phyloP scores from a whole-genome alignment of 1,140 invertebrate genomes.

The Chlorops oryzae region DNA sequence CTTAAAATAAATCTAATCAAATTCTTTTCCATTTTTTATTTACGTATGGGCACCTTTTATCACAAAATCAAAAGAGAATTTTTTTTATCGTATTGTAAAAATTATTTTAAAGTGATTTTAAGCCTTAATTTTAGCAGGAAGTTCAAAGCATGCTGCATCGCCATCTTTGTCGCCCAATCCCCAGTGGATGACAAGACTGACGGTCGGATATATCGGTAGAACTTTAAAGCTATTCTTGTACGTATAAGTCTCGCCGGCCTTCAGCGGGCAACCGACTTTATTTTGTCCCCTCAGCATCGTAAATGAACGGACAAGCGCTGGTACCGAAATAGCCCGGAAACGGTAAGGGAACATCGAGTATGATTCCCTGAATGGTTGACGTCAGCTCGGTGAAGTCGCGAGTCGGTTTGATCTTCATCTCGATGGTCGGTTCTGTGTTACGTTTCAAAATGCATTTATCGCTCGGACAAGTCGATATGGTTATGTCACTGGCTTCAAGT shows the following conservation, averaged over 20 bases:
- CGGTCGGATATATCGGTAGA: conserved; percentile 60
- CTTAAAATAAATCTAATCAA: not conserved
- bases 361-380: conserved; percentile 56
- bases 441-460: conserved; percentile 60
- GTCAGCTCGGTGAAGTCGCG: conserved; percentile 48
- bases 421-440: conserved; percentile 52
- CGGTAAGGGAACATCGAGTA: conserved; percentile 58
- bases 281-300: conserved; percentile 50
- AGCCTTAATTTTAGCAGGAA: conserved; percentile 57
- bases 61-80: not conserved
- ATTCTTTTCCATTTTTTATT: not conserved
- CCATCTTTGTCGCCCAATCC: conserved; percentile 51
- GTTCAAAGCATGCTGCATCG: conserved; percentile 59
- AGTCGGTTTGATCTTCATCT: conserved; percentile 55
- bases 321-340: conserved; percentile 70
- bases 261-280: conserved; percentile 60
- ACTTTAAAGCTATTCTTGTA: conserved; percentile 66
- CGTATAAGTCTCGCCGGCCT: conserved; percentile 57
- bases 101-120: conserved; percentile 13
- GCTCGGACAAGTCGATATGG: conserved; percentile 56
- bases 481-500: conserved; percentile 43
- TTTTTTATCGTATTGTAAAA: conserved; percentile 13
- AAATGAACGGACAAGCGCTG: conserved; percentile 61
- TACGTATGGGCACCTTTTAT: too few species aligned
- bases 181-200: conserved; percentile 60